Evolutionary conservation across 2,888 invertebrate species (phyloP).

Genomic region (Epicampocera succincta): DNA sequence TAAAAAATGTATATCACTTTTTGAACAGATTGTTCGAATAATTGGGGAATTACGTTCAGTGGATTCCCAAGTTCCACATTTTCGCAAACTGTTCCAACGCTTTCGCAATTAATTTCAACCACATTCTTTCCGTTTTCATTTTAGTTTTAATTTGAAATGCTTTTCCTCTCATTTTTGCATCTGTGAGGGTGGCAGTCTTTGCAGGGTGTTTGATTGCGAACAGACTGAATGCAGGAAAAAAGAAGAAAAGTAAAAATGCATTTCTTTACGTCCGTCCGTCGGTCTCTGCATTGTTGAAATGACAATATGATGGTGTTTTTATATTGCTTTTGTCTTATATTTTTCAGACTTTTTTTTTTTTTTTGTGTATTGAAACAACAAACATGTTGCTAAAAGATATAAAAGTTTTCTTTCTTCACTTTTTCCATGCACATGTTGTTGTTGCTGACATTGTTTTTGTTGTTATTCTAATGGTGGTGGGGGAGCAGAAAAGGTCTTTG

Average conservation of each 20-base stretch:
- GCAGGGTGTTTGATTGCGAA: conserved; percentile 41
- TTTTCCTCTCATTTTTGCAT: not conserved
- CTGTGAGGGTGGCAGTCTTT: conserved; percentile 23
- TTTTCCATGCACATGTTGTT: conserved; percentile 22
- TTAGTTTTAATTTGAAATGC: not conserved
- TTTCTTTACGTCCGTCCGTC: conserved; percentile 24
- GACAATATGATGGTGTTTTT: conserved; percentile 62
- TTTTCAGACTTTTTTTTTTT: conserved; percentile 23
- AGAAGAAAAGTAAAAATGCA: conserved; percentile 34
- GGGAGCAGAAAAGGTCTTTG: conserved; percentile 65
- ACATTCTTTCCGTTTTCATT: not conserved
- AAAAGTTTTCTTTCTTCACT: not conserved
- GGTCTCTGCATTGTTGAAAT: conserved; percentile 49
- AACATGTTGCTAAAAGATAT: conserved; percentile 54
- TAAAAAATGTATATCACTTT: no score
- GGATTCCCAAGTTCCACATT: not conserved
- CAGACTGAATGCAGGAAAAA: conserved; percentile 1
- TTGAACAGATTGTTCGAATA: no score
- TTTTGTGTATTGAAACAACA: no score
- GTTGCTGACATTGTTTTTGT: conserved; percentile 7
- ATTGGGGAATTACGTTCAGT: no score
- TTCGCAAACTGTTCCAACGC: conserved; percentile 2
- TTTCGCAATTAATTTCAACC: not conserved
- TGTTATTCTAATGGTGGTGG: conserved; percentile 29
- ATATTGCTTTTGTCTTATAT: conserved; percentile 38